phyloP scores from a whole-genome alignment of 2,888 invertebrate species.

The Pheosia tremula region DNA sequence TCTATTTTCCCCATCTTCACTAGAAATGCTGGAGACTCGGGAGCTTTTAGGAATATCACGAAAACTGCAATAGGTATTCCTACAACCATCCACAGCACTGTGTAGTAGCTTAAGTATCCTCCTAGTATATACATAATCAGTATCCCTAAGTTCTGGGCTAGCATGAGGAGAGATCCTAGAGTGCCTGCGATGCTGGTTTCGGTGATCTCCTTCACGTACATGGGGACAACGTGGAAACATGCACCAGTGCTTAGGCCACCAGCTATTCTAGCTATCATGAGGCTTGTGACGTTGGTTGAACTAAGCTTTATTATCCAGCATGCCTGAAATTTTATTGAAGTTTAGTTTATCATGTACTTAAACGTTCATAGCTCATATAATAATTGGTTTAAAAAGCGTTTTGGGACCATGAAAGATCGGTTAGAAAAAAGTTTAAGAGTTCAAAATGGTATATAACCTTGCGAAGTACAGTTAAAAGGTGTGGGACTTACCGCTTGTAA shows the following conservation, averaged over 20 bases:
- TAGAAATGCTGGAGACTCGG: constrained; percentile 68
- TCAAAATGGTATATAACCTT: not conserved
- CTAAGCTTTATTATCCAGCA: constrained; percentile 61
- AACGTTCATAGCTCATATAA: no score
- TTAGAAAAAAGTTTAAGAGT: not conserved
- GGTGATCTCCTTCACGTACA: constrained; percentile 68
- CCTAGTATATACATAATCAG: constrained; percentile 63
- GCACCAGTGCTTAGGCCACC: constrained; percentile 62
- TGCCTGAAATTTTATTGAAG: constrained; percentile 40
- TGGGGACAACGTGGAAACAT: constrained; percentile 58
- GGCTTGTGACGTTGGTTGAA: constrained; percentile 42
- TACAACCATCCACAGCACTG: constrained; percentile 53
- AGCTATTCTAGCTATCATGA: constrained; percentile 55
- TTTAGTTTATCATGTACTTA: not conserved
- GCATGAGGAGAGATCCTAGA: constrained; percentile 55
- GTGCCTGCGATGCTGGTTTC: constrained; percentile 62
- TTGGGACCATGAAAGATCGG: no score
- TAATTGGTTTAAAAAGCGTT: no score
- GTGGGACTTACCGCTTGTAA: constrained; percentile 27
- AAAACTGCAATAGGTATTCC: constrained; percentile 51
- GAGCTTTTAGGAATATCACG: constrained; percentile 57
- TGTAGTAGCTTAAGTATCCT: constrained; percentile 55
- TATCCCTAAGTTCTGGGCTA: constrained; percentile 59
- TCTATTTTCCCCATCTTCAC: constrained; percentile 60
- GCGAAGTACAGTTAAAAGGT: not conserved